Percentiles rank a stretch among this genome's conserved stretches.
Conservation (phyloP, 2,113 vertebrate genomes). For the Hiodon alosoides region DNA sequence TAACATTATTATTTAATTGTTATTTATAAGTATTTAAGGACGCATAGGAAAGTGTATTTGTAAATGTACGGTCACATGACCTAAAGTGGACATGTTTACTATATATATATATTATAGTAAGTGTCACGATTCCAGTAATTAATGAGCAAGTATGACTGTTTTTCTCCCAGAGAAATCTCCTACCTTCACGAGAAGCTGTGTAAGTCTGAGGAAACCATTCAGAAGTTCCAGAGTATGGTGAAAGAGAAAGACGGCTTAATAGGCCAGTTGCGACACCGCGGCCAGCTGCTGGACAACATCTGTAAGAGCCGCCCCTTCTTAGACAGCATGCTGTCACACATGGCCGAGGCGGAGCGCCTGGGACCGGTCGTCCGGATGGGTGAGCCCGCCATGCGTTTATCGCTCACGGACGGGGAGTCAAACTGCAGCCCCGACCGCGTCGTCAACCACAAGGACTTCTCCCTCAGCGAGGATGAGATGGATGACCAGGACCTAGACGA, state of each 20-base stretch:
- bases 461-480: constrained; percentile 52
- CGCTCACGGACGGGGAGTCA: constrained; percentile 37
- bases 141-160: background rate
- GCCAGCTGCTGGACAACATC: constrained; percentile 64
- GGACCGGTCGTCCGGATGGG: constrained; percentile 41
- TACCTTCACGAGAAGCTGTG: constrained; percentile 59
- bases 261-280: constrained; percentile 57
- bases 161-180: constrained; percentile 55
- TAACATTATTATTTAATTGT: too few relatives aligned
- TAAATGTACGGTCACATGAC: too few relatives aligned
- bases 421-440: constrained; percentile 46
- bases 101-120: too few relatives aligned
- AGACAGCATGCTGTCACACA: constrained; percentile 58
- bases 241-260: constrained; percentile 59
- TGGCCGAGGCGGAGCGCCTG: constrained; percentile 63
- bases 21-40: too few relatives aligned
- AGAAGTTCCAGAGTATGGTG: constrained; percentile 53
- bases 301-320: constrained; percentile 55
- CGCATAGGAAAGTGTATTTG: too few relatives aligned
- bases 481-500: constrained; percentile 49
- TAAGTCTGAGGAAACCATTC: constrained; percentile 56
- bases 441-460: constrained; percentile 55
- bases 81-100: too few relatives aligned
- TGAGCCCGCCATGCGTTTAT: constrained; percentile 26
- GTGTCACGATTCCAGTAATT: background rate